A percentile compares a stretch with the other conserved stretches of the same genome.
Conservation (phyloP, 2,113 vertebrate species). For the Bufo bufo region DNA sequence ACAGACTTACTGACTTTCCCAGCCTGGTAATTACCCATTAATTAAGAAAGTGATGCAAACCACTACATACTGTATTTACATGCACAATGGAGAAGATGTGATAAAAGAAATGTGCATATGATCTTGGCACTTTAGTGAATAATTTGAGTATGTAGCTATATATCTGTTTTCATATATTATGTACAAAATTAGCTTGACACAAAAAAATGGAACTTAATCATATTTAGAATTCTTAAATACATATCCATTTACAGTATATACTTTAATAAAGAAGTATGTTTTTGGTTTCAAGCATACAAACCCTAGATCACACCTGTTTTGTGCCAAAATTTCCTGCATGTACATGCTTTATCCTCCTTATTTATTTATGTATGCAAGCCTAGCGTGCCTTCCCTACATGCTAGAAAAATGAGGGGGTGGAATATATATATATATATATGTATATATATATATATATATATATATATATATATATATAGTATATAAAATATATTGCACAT, state of each 20-base stretch:
- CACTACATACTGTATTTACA: slow-evolving; percentile 47
- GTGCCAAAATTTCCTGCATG: slow-evolving; percentile 70
- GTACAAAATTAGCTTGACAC: slow-evolving; percentile 66
- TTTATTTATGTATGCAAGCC: slow-evolving; percentile 69
- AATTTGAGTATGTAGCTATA: slow-evolving; percentile 67
- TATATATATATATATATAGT: slow-evolving; percentile 47
- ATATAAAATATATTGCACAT: slow-evolving; percentile 50
- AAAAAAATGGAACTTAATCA: slow-evolving; percentile 63
- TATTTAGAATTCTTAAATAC: slow-evolving; percentile 66
- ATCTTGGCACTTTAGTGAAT: slow-evolving; percentile 80
- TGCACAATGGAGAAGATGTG: slow-evolving; percentile 64
- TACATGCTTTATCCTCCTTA: slow-evolving; percentile 68
- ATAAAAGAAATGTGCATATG: slow-evolving; percentile 64
- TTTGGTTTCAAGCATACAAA: slow-evolving; percentile 76
- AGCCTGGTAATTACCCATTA: not conserved
- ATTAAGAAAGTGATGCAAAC: slow-evolving; percentile 20
- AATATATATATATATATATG: not conserved
- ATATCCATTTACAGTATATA: slow-evolving; percentile 69
- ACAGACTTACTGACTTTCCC: slow-evolving; percentile 16
- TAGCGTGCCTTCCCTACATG: slow-evolving; percentile 76
- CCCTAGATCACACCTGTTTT: slow-evolving; percentile 67
- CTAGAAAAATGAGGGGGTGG: slow-evolving; percentile 71
- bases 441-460: slow-evolving; percentile 49
- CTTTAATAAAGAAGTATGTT: slow-evolving; percentile 65
- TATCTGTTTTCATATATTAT: slow-evolving; percentile 68